Evolutionary conservation across 2,113 vertebrate genomes (phyloP).

Genomic region (Haliaeetus leucogaster): DNA sequence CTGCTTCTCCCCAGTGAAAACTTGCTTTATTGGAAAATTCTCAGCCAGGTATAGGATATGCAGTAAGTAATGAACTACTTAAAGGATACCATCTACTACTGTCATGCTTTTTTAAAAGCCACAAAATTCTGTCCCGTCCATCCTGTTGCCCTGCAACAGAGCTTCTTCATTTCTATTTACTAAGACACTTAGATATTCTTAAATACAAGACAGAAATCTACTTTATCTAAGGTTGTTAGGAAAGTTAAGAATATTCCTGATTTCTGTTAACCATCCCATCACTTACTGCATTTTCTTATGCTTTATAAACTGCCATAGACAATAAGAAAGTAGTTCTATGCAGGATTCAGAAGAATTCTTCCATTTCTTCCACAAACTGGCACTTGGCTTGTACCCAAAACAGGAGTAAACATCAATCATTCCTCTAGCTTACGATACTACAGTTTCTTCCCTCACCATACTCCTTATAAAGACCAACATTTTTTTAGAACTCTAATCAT

Average conservation of each 20-base stretch:
- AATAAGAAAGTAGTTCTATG: not conserved
- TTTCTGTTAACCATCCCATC: not conserved
- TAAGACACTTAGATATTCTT: not conserved
- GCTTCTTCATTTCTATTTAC: not conserved
- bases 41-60: not conserved
- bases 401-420: not conserved
- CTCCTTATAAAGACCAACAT: not conserved
- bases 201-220: not conserved
- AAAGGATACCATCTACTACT: not conserved
- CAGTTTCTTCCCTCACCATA: not conserved
- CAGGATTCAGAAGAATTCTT: not conserved
- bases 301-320: not conserved
- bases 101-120: not conserved
- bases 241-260: not conserved
- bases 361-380: not conserved
- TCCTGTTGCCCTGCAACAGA: not conserved
- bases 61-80: not conserved
- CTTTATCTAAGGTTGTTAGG: not conserved
- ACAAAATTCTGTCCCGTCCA: not conserved
- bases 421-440: not conserved
- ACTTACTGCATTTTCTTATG: not conserved
- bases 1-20: not conserved
- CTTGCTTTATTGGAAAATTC: not conserved
- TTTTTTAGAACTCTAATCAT: not conserved
- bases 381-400: not conserved